A percentile compares a stretch with the other conserved stretches of the same genome.
These are phyloP conservation scores for Lagria hirta DNA, from an alignment of 2,888 invertebrate species.

Conservation along the genomic window DNA sequence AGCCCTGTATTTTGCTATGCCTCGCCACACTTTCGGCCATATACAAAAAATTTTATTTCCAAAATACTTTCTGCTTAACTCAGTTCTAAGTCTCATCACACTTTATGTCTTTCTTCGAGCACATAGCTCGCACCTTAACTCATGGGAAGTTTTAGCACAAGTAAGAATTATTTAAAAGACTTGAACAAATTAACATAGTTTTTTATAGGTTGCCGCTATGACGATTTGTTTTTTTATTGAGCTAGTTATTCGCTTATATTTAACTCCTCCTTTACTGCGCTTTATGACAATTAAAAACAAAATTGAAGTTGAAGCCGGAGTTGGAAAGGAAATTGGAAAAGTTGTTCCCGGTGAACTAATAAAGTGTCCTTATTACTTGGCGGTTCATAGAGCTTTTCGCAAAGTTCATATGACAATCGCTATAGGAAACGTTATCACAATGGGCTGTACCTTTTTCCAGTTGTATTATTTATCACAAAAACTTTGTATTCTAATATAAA, in stretches of 20 bases:
- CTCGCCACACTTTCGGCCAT: conserved; percentile 83
- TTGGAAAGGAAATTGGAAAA: conserved; percentile 76
- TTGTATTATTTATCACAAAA: conserved; percentile 61
- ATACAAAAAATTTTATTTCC: conserved; percentile 87
- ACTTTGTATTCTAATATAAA: conserved; percentile 23
- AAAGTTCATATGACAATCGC: conserved; percentile 76
- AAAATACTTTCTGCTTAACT: conserved; percentile 80
- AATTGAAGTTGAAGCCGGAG: conserved; percentile 74
- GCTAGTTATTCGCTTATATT: conserved; percentile 70
- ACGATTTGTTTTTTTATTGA: conserved; percentile 71
- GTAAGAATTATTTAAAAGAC: too few species aligned
- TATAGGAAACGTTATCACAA: conserved; percentile 75
- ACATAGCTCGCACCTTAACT: conserved; percentile 56
- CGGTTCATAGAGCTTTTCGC: conserved; percentile 74
- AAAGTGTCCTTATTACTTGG: conserved; percentile 77
- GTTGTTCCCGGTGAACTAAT: conserved; percentile 70
- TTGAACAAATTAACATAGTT: conserved; percentile 34
- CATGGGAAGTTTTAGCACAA: conserved; percentile 58
- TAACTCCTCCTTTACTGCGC: conserved; percentile 72
- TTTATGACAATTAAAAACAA: conserved; percentile 74
- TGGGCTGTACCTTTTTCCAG: conserved; percentile 68
- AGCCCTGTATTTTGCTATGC: conserved; percentile 81
- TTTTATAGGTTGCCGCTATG: conserved; percentile 66
- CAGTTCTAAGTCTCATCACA: conserved; percentile 71
- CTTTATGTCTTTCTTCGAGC: conserved; percentile 69